phyloP scores from a whole-genome alignment of 2,888 invertebrate genomes.

The Ochropleura plecta region DNA sequence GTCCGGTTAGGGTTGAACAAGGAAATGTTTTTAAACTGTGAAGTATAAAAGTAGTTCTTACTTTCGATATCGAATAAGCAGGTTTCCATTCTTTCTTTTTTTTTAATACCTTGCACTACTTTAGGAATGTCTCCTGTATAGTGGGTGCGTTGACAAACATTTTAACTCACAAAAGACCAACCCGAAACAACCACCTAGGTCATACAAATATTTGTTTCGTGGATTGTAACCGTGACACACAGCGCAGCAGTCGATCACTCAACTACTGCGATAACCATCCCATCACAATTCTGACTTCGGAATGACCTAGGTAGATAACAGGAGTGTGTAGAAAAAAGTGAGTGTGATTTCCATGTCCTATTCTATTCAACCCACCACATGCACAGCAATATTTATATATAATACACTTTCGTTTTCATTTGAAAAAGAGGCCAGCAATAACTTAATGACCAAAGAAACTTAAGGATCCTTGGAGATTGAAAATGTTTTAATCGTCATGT shows the following conservation, averaged over 20 bases:
- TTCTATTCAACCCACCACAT: not conserved
- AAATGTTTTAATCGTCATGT: too few species aligned
- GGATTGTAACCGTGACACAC: too few species aligned
- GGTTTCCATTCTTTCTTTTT: not conserved
- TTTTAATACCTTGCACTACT: too few species aligned
- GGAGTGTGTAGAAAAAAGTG: not conserved
- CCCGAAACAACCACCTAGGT: too few species aligned
- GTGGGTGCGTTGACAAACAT: too few species aligned
- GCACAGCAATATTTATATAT: too few species aligned
- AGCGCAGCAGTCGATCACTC: too few species aligned
- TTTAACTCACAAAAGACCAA: too few species aligned
- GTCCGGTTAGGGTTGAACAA: constrained; percentile 13
- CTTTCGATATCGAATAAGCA: not conserved
- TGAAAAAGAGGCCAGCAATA: not conserved
- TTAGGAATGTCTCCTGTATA: too few species aligned
- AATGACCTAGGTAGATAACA: too few species aligned
- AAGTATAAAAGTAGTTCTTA: not conserved
- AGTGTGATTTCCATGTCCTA: not conserved
- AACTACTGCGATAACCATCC: too few species aligned
- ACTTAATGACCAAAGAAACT: not conserved
- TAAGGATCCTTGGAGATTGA: not conserved
- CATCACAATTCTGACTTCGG: not conserved
- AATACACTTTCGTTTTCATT: constrained; percentile 37
- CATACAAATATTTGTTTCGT: too few species aligned
- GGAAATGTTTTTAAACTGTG: not conserved